Percentiles rank a stretch among this genome's conserved stretches.
Evolutionary conservation across 2,888 invertebrate genomes (phyloP).

Genomic region (Chrysodeixis includens): DNA sequence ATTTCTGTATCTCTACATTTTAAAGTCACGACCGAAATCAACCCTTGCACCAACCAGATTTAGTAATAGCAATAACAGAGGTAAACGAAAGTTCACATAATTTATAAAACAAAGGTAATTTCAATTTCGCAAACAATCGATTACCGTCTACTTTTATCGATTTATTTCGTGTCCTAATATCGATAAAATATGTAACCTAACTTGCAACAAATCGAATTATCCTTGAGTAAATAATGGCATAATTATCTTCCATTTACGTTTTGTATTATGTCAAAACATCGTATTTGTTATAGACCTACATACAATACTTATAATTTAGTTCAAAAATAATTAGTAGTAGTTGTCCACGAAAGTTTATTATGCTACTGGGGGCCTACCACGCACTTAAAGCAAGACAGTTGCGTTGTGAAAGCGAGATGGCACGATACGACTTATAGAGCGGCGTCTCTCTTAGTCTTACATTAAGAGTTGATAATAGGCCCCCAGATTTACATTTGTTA

Average conservation of each 20-base stretch:
- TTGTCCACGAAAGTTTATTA: conserved; percentile 64
- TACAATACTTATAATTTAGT: conserved; percentile 48
- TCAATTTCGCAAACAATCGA: conserved; percentile 20
- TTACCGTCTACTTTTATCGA: conserved; percentile 1
- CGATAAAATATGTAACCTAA: conserved; percentile 27
- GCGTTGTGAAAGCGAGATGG: too few relatives aligned
- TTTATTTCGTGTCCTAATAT: conserved; percentile 22
- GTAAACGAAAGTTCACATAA: neutral
- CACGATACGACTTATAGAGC: too few relatives aligned
- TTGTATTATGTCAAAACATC: conserved; percentile 44
- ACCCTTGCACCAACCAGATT: neutral
- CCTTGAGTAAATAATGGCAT: conserved; percentile 49
- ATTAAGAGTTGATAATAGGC: too few relatives aligned
- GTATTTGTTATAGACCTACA: conserved; percentile 55
- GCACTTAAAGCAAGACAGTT: too few relatives aligned
- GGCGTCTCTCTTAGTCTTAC: too few relatives aligned
- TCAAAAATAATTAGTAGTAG: conserved; percentile 50
- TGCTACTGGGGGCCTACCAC: conserved; percentile 21
- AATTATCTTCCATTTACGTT: conserved; percentile 45
- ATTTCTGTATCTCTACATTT: neutral
- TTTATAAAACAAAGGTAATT: conserved; percentile 1
- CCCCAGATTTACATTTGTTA: conserved; percentile 42
- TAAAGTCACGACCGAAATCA: neutral
- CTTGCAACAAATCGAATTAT: conserved; percentile 40
- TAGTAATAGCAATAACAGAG: neutral